Evolutionary conservation across 2,797 vertebrate genomes (phyloP).

Genomic region (Alosa sapidissima): DNA sequence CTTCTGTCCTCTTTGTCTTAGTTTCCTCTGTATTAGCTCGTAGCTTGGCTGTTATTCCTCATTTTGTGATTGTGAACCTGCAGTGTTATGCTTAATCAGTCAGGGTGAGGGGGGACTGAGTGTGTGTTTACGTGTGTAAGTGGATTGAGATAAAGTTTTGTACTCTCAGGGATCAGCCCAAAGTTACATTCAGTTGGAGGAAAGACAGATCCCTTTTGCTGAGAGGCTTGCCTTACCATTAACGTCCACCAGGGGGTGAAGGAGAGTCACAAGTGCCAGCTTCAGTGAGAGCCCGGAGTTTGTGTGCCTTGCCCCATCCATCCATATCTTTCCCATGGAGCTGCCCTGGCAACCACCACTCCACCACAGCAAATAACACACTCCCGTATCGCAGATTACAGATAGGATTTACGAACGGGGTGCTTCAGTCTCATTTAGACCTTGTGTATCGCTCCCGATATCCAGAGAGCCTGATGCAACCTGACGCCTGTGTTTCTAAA

Average conservation of each 20-base stretch:
- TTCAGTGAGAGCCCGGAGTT: not conserved
- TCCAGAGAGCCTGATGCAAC: not conserved
- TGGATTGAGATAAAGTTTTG: not conserved
- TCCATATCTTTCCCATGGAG: not conserved
- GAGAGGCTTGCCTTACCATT: not conserved
- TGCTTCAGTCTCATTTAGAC: not conserved
- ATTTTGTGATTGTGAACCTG: not conserved
- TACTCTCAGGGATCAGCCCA: not conserved
- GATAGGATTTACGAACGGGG: not conserved
- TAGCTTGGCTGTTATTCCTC: too few species aligned
- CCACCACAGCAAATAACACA: not conserved
- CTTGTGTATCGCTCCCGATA: not conserved
- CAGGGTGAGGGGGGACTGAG: not conserved
- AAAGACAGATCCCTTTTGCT: not conserved
- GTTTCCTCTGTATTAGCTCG: too few species aligned
- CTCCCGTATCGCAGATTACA: not conserved
- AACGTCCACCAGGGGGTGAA: not conserved
- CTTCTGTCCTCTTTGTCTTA: too few species aligned
- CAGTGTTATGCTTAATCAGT: not conserved
- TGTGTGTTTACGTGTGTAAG: not conserved
- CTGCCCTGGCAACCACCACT: not conserved
- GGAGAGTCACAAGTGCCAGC: not conserved
- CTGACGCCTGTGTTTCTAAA: slow-evolving; percentile 4
- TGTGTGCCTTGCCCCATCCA: not conserved
- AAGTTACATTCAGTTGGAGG: not conserved